Conservation (phyloP, 1,140 invertebrate species). For the Dendroctonus valens region DNA sequence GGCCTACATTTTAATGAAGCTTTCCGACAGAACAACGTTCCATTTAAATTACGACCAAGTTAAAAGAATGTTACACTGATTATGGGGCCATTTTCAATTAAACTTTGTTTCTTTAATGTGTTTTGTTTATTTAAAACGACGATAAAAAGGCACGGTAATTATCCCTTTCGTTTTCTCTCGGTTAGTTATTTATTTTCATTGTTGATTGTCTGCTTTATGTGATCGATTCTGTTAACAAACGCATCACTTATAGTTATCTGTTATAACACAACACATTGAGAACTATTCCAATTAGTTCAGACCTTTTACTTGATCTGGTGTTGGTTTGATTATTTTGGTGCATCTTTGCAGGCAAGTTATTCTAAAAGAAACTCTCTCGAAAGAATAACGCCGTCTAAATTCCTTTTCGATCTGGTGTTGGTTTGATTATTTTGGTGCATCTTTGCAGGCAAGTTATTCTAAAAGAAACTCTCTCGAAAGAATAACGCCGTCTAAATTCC, state of each 20-base stretch:
- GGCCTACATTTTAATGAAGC: slow-evolving; percentile 27
- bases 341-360: neutral
- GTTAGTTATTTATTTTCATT: too few relatives aligned
- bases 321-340: neutral
- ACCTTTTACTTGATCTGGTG: too few relatives aligned
- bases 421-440: too few relatives aligned
- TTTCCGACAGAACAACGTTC: slow-evolving; percentile 18
- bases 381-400: neutral
- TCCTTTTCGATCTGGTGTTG: too few relatives aligned
- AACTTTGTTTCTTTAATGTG: slow-evolving; percentile 12
- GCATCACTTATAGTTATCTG: too few relatives aligned
- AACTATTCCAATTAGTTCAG: too few relatives aligned
- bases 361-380: neutral
- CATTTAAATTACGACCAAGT: slow-evolving; percentile 18
- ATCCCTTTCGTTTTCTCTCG: neutral
- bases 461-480: too few relatives aligned
- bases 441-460: too few relatives aligned
- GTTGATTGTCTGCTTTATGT: too few relatives aligned
- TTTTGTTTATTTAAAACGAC: slow-evolving; percentile 8
- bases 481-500: too few relatives aligned
- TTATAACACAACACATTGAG: too few relatives aligned
- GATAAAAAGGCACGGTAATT: slow-evolving; percentile 7
- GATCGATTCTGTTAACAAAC: too few relatives aligned
- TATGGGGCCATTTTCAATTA: slow-evolving; percentile 27
- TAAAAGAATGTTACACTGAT: slow-evolving; percentile 22